Conservation (phyloP, 1,140 invertebrate genomes). For the Orchesella cincta region DNA sequence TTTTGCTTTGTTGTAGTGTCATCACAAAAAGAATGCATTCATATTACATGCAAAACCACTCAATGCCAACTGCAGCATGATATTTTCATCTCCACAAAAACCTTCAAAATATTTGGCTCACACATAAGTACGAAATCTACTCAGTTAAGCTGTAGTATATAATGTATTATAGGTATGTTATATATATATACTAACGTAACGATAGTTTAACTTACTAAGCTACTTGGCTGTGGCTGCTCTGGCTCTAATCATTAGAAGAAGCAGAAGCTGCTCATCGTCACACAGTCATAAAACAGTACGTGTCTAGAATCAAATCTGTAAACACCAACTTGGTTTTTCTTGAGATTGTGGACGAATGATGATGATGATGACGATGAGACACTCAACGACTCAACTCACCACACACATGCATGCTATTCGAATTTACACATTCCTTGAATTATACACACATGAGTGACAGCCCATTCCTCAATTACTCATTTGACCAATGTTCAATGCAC, state of each 20-base stretch:
- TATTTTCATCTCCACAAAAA: slow-evolving; percentile 22
- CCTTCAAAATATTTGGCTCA: slow-evolving; percentile 28
- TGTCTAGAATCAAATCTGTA: background rate
- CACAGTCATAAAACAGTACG: background rate
- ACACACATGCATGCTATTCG: background rate
- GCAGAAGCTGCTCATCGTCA: background rate
- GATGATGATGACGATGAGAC: background rate
- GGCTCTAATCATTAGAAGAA: no score
- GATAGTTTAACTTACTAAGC: no score
- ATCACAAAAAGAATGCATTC: slow-evolving; percentile 11
- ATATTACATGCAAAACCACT: background rate
- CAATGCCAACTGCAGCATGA: background rate
- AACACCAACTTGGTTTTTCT: background rate
- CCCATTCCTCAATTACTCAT: slow-evolving; percentile 4
- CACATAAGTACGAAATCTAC: no score
- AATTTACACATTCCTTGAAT: slow-evolving; percentile 18
- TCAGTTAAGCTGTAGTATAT: no score
- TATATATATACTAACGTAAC: no score
- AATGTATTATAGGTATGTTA: no score
- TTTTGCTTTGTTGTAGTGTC: background rate
- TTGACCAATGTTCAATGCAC: no score
- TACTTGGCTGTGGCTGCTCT: no score
- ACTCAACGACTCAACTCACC: background rate
- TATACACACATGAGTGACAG: background rate
- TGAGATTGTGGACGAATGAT: background rate